Conservation (phyloP, 2,113 vertebrate genomes). For the Podarcis muralis region DNA sequence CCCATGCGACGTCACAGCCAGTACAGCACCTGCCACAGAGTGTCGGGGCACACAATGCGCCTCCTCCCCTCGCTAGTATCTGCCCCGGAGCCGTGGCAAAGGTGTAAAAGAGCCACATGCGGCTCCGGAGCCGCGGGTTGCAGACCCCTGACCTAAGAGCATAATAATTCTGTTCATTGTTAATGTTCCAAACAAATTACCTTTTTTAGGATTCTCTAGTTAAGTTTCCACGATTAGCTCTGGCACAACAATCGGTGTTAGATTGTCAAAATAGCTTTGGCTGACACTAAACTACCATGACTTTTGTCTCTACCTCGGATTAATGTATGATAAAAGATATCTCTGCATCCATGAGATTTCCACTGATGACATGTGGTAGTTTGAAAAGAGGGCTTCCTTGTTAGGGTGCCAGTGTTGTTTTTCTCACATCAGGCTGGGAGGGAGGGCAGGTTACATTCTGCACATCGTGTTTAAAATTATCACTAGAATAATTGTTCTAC, state of each 20-base stretch:
- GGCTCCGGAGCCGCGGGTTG: too few species aligned
- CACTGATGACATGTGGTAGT: neutral
- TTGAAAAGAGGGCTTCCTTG: neutral
- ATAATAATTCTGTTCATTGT: neutral
- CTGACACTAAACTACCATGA: neutral
- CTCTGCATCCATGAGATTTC: neutral
- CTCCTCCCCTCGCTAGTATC: too few species aligned
- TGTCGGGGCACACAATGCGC: too few species aligned
- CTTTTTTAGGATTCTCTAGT: neutral
- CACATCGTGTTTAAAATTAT: neutral
- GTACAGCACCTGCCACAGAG: too few species aligned
- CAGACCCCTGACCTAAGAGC: neutral
- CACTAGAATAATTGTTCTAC: neutral
- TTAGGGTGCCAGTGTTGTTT: neutral
- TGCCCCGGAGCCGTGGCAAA: too few species aligned
- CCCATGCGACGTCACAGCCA: too few species aligned
- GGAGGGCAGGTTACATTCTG: neutral
- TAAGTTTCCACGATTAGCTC: neutral
- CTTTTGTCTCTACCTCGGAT: neutral
- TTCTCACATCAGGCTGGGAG: neutral
- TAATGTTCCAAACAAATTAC: too few species aligned
- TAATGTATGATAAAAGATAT: neutral
- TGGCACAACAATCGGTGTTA: neutral
- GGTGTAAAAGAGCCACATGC: too few species aligned
- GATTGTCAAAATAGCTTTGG: neutral